phyloP scores from a whole-genome alignment of 2,888 invertebrate species.

The Yponomeuta sedellus region DNA sequence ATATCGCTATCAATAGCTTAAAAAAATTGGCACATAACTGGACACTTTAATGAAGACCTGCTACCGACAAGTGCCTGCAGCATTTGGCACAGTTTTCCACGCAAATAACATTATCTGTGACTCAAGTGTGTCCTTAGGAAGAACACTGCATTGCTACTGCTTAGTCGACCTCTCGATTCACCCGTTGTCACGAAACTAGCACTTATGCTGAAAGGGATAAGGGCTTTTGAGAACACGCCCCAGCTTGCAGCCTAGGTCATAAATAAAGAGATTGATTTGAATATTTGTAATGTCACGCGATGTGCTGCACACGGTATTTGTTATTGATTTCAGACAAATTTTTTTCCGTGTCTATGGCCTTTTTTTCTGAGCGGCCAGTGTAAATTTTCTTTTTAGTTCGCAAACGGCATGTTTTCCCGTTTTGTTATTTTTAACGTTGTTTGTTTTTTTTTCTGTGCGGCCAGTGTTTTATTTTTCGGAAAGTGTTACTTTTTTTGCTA shows the following conservation, averaged over 20 bases:
- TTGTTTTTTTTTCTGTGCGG: too few species aligned
- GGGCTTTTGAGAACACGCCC: background rate
- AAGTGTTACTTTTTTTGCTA: too few species aligned
- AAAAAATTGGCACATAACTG: too few species aligned
- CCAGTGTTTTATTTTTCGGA: too few species aligned
- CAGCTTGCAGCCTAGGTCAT: background rate
- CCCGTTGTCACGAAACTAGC: too few species aligned
- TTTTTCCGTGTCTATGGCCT: background rate
- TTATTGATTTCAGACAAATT: background rate
- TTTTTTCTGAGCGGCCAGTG: background rate
- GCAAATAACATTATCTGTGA: background rate
- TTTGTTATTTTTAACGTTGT: too few species aligned
- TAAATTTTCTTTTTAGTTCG: too few species aligned
- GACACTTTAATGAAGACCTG: too few species aligned
- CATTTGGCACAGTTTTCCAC: background rate
- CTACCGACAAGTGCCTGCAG: too few species aligned
- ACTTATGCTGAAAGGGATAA: background rate
- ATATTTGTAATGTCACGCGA: background rate
- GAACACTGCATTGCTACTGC: background rate
- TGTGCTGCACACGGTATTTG: background rate
- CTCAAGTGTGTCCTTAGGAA: background rate
- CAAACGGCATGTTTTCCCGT: too few species aligned
- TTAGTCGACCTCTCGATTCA: too few species aligned
- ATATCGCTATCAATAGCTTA: too few species aligned
- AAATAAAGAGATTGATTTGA: conserved; percentile 1